Evolutionary conservation across 2,797 vertebrate genomes (phyloP).

Genomic region (Taenioides sp.): DNA sequence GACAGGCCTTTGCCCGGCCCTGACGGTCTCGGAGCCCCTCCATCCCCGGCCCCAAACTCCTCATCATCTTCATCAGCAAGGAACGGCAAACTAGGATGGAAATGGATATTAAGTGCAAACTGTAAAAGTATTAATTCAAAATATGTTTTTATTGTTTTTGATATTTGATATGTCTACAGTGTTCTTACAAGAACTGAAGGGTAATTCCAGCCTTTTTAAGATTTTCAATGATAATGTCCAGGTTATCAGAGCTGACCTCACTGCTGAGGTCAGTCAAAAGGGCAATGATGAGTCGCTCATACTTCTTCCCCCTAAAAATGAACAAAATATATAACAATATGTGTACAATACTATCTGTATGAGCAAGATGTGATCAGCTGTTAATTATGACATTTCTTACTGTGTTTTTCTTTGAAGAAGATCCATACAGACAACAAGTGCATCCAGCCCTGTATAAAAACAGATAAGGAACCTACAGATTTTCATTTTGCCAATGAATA

Average conservation of each 20-base stretch:
- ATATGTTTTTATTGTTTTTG: neutral
- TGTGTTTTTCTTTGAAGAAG: slow-evolving; percentile 85
- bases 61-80: slow-evolving; percentile 61
- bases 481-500: neutral
- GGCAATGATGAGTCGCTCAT: slow-evolving; percentile 83
- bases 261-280: slow-evolving; percentile 89
- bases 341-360: neutral
- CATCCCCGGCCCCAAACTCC: slow-evolving; percentile 44
- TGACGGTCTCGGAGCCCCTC: slow-evolving; percentile 20
- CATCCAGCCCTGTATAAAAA: slow-evolving; percentile 87
- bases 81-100: slow-evolving; percentile 85
- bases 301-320: slow-evolving; percentile 87
- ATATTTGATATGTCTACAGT: neutral
- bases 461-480: slow-evolving; percentile 44
- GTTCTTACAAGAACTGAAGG: slow-evolving; percentile 93
- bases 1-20: slow-evolving; percentile 80
- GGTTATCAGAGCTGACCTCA: slow-evolving; percentile 82
- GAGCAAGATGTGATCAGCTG: neutral
- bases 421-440: slow-evolving; percentile 95
- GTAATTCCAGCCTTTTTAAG: slow-evolving; percentile 84
- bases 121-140: neutral
- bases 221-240: slow-evolving; percentile 86
- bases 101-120: neutral
- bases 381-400: slow-evolving; percentile 76
- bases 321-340: neutral